Evolutionary conservation across 2,797 vertebrate species (phyloP), one percentile per base, ranked within the genome.

Genomic region (Acanthis flammea): DNA sequence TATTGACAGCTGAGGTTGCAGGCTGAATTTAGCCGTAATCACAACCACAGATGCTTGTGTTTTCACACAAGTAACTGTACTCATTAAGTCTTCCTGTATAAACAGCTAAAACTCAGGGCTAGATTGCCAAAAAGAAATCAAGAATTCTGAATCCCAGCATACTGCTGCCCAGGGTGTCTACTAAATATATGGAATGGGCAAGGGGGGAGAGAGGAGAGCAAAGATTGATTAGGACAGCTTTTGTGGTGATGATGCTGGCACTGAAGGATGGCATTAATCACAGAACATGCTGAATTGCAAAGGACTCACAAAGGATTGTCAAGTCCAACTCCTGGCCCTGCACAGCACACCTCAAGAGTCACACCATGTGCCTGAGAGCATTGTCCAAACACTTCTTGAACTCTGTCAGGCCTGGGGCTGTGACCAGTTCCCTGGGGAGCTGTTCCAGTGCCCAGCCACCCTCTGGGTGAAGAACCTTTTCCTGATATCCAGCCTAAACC

Each of bases 1-100:
- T 92, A 73, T 86, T 92, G 79, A 92, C 87, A 94, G 86, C 73
- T 92, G 92, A 97, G 72, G 77, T 95, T 91, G 67, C 72, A 91
- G 72, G 73, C 91, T 88, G 89, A 96, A 95, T 96, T 88, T 84
- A 95, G 91, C 92, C 73, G 12, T 85, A 79, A 73, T 94, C 72
- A 50, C 60, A 84, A 88, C 71, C 65, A 83, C 91, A 94, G 86
- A 90, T 93, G 91, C 92, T 86, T 85, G 51, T 84, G 81, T 96
- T 97, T 97, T 96, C 80, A 91, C 85, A 81, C 73, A 95, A 94
- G 70, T 71, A 83, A 30, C 66, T 82, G 18, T 82, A 87, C 65
- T 94, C 57, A 74, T 95, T 96, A 81, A 95, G 72, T 95, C 79
- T 88, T 65, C 63, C 41, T 65, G 37, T 67, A 80, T 93, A 96